These are phyloP conservation scores for Drosophila fulvimacula DNA, from an alignment of 2,888 invertebrate genomes.

Conservation along the genomic window DNA sequence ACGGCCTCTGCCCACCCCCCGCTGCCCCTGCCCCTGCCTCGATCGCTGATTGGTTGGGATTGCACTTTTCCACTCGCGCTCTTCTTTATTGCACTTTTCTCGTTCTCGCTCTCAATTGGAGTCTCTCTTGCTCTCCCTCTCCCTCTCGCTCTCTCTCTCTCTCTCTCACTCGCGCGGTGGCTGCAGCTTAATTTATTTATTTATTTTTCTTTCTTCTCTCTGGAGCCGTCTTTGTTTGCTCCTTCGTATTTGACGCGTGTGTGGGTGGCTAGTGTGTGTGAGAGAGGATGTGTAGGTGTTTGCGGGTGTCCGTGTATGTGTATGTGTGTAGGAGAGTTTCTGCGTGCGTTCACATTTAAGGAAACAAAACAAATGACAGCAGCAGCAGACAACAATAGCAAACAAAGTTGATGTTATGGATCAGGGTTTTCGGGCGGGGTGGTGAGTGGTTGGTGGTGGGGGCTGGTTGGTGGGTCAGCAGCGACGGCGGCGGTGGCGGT, in stretches of 20 bases:
- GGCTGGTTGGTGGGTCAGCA: conserved; percentile 23
- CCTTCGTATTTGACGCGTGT: conserved; percentile 31
- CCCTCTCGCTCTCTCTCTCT: background rate
- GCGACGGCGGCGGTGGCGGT: conserved; percentile 21
- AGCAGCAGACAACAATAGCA: conserved; percentile 76
- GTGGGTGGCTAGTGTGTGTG: conserved; percentile 1
- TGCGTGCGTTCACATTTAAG: conserved; percentile 59
- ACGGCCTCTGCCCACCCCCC: conserved; percentile 23
- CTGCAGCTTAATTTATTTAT: conserved; percentile 12
- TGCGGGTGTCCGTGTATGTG: background rate
- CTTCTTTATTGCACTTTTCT: conserved; percentile 13
- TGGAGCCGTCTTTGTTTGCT: conserved; percentile 54
- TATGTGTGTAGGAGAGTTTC: conserved; percentile 15
- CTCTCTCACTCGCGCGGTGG: background rate
- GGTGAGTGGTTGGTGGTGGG: background rate
- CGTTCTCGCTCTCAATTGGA: conserved; percentile 1
- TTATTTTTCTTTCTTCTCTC: conserved; percentile 7
- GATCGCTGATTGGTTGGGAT: conserved; percentile 16
- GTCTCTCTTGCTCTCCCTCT: conserved; percentile 1
- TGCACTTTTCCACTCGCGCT: conserved; percentile 7
- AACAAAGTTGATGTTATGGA: conserved; percentile 66
- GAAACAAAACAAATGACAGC: conserved; percentile 65
- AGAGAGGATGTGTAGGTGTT: conserved; percentile 3
- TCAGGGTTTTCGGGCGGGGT: conserved; percentile 21
- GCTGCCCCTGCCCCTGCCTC: conserved; percentile 27